A percentile compares a stretch with the other conserved stretches of the same genome.
phyloP scores from a whole-genome alignment of 2,113 vertebrate genomes.

The Calonectris borealis region DNA sequence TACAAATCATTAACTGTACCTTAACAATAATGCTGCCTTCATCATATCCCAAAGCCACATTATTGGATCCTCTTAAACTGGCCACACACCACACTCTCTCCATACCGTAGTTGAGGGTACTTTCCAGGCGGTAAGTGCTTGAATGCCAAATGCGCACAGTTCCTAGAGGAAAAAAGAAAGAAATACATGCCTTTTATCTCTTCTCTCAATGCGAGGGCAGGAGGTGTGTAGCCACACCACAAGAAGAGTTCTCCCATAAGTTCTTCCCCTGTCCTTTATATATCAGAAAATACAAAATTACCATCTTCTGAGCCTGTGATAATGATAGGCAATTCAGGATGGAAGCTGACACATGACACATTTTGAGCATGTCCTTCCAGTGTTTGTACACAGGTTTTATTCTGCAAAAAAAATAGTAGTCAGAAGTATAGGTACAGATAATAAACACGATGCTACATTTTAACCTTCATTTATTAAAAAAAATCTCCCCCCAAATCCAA shows the following conservation, averaged over 20 bases:
- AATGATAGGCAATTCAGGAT: conserved; percentile 96
- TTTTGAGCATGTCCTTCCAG: conserved; percentile 97
- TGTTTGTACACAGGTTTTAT: conserved; percentile 98
- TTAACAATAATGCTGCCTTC: conserved; percentile 99
- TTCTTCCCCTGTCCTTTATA: background rate
- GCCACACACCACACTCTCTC: conserved; percentile 98
- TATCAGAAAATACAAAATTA: conserved; percentile 62
- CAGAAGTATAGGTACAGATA: background rate
- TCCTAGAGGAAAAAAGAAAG: conserved; percentile 68
- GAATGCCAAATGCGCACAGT: conserved; percentile 98
- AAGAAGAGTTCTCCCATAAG: background rate
- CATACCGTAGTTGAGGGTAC: conserved; percentile 97
- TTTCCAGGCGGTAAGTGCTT: conserved; percentile 95
- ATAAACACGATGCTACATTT: background rate
- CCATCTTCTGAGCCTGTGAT: conserved; percentile 98
- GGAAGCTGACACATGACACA: conserved; percentile 97
- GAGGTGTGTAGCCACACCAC: background rate
- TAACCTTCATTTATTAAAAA: background rate
- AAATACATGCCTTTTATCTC: background rate
- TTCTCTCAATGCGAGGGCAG: accelerated
- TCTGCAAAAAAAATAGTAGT: conserved; percentile 70
- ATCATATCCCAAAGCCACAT: conserved; percentile 94
- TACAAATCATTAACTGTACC: conserved; percentile 67
- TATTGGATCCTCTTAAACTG: conserved; percentile 94
- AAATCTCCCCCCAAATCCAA: background rate